These are phyloP conservation scores for Ptilodon capucinus DNA, from an alignment of 2,888 invertebrate species.

Conservation along the genomic window DNA sequence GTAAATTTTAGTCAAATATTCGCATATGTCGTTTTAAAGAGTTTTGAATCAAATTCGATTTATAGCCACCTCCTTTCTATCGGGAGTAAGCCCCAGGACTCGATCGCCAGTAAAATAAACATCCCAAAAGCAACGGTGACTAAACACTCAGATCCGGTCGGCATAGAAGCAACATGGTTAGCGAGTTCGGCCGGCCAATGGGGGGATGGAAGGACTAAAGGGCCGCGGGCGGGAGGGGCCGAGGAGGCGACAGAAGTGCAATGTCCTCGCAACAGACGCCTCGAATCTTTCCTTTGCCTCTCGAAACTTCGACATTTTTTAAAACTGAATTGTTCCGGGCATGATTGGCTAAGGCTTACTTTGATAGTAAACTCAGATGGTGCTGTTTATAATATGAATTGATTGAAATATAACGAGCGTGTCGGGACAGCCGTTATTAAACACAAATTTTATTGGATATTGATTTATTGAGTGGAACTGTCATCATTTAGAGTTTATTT, in stretches of 20 bases:
- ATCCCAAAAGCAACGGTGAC: slow-evolving; percentile 51
- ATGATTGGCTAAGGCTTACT: slow-evolving; percentile 32
- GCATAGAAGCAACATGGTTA: slow-evolving; percentile 61
- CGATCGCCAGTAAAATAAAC: slow-evolving; percentile 44
- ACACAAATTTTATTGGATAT: slow-evolving; percentile 5
- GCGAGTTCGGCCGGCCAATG: slow-evolving; percentile 70
- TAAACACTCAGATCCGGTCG: slow-evolving; percentile 77
- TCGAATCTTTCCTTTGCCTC: slow-evolving; percentile 52
- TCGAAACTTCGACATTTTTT: slow-evolving; percentile 57
- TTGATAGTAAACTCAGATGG: not conserved
- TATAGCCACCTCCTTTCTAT: too few relatives aligned
- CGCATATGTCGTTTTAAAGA: too few relatives aligned
- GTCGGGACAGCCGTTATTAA: slow-evolving; percentile 2
- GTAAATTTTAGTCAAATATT: too few relatives aligned
- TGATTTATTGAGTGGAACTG: not conserved
- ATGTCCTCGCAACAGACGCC: slow-evolving; percentile 81
- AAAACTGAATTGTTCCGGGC: slow-evolving; percentile 32
- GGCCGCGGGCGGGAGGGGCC: slow-evolving; percentile 39
- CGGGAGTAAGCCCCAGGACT: too few relatives aligned
- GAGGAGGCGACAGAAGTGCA: slow-evolving; percentile 70
- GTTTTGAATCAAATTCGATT: too few relatives aligned
- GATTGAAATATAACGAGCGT: slow-evolving; percentile 2
- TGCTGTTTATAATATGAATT: not conserved
- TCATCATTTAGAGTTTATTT: not conserved
- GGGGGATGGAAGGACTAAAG: slow-evolving; percentile 67